Conservation (phyloP, 1,140 invertebrate species). For the Brachionus asplanchnoidis region DNA sequence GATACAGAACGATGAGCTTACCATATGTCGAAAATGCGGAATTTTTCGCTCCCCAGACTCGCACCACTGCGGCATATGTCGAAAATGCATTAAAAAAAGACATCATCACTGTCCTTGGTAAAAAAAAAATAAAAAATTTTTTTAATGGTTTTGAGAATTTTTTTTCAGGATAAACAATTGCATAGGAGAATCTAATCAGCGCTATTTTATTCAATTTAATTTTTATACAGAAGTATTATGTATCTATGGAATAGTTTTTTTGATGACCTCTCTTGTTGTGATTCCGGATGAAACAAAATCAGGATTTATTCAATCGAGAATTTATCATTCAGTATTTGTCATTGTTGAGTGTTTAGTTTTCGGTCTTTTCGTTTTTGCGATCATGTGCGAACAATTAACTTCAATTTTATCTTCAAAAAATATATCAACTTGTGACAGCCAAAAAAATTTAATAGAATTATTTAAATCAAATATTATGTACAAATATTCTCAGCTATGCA, state of each 20-base stretch:
- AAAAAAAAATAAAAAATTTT: neutral
- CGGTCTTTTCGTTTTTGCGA: conserved; percentile 10
- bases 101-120: conserved; percentile 31
- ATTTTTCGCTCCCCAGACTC: neutral
- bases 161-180: conserved; percentile 22
- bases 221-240: conserved; percentile 35
- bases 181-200: conserved; percentile 10
- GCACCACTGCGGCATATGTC: neutral
- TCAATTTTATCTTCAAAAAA: neutral
- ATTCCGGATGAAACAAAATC: neutral
- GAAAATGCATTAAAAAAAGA: conserved; percentile 16
- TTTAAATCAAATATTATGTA: neutral
- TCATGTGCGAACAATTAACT: conserved; percentile 11
- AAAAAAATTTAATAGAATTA: neutral
- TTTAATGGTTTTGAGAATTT: neutral
- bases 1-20: neutral
- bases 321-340: conserved; percentile 7
- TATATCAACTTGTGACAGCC: neutral
- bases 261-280: neutral
- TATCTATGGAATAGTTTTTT: neutral
- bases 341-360: conserved; percentile 18
- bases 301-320: neutral
- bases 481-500: conserved; percentile 5
- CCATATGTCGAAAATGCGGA: neutral
- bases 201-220: conserved; percentile 36